Percentiles rank a stretch among this genome's conserved stretches.
Evolutionary conservation across 2,888 invertebrate genomes (phyloP).

Genomic region (Andrena hattorfiana): DNA sequence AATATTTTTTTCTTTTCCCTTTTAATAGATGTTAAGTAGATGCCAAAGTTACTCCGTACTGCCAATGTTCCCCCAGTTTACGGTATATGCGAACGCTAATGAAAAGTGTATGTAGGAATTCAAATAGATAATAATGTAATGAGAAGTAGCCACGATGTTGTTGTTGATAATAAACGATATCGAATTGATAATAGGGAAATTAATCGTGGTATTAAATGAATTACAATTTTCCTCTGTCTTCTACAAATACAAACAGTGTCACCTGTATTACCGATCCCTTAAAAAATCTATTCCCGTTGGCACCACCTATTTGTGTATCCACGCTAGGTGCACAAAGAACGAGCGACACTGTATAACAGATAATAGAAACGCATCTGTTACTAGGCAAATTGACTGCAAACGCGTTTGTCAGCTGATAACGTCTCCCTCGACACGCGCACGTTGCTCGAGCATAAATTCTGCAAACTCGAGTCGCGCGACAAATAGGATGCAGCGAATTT

Average conservation of each 20-base stretch:
- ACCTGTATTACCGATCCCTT: no score
- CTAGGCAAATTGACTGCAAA: conserved; percentile 44
- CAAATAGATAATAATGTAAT: no score
- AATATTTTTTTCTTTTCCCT: no score
- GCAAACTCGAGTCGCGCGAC: conserved; percentile 12
- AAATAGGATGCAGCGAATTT: conserved; percentile 20
- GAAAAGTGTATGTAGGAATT: background rate
- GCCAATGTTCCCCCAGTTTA: no score
- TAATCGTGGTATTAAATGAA: no score
- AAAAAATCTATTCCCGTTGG: background rate
- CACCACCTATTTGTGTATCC: background rate
- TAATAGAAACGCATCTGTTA: conserved; percentile 48
- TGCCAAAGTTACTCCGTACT: no score
- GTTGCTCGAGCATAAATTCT: conserved; percentile 25
- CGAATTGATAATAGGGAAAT: no score
- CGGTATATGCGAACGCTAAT: background rate
- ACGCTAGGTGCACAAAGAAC: conserved; percentile 5
- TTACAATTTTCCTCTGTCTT: no score
- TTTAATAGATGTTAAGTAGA: no score
- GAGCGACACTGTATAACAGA: conserved; percentile 22
- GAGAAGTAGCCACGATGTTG: no score
- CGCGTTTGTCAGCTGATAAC: conserved; percentile 36
- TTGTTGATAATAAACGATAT: no score
- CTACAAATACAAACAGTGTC: no score
- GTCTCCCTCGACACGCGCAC: conserved; percentile 17